Evolutionary conservation across 2,113 vertebrate genomes (phyloP), one percentile per base, ranked within the genome.

Genomic region (Cavia porcellus): DNA sequence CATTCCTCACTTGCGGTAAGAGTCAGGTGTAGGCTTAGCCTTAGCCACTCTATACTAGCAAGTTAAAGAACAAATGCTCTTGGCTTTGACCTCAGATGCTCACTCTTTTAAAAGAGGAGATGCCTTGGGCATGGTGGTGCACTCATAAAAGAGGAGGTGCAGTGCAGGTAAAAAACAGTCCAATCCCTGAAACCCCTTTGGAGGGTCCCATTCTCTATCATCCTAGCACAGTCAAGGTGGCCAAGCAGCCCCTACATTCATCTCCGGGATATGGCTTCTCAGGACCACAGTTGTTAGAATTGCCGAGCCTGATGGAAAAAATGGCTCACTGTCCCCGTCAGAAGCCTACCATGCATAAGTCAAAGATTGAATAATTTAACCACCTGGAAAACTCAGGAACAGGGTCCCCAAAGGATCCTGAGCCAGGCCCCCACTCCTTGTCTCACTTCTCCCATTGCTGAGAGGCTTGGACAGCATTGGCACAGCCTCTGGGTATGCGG

Each of bases 401-500:
- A 4, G 68, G 74, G 42, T 32, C 30, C 30, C 10, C 25, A 42
- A 20, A 38, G 42, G 42, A 19, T 42, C 70, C 22, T 24, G 38
- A 42, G 10, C 70, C 70, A 42, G 38, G 24, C 24, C 20, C 64
- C 64, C 7, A 42, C 9, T 20, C 20, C 70, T 24, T 74, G 38
- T 42, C 70, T 74, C 10, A 42, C 70, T n/a, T 42, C n/a, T 74
- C 70, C 20, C 38, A 24, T 42, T 20, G 47, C 22, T 28, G 22
- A 47, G 42, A 47, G 25, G 38, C 42, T 28, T 47, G 45, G 24
- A 47, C 25, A 30, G 25, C 30, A 13, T 42, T 42, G 38, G 9
- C 1, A 20, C 38, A 42, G 38, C 38, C 38, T 1, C 24, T 3
- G 4, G n/a, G 4, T 13, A 2, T 47, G 17, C 12, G 14, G 45